Base-by-base conservation (phyloP, 1,140 invertebrate genomes). In the Drosophila ironensis region DNA sequence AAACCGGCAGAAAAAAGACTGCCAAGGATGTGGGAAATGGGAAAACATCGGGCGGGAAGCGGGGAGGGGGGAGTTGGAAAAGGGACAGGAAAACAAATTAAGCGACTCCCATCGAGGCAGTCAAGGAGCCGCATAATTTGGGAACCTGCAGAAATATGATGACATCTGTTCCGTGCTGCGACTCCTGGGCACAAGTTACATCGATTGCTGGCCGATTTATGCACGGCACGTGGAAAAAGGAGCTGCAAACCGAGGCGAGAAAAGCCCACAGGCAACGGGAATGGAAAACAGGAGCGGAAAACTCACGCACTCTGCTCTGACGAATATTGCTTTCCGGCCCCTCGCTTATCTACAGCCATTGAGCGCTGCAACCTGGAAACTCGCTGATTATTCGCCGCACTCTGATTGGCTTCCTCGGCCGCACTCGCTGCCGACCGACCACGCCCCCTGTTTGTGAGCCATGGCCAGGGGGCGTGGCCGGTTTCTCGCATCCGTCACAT, bases 151-250 rank as follows among this genome's bases (percentile, higher is more conserved):
- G 38, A 69, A 69, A 69, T 56, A 68, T 56, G 51, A 56, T 68
- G 64, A 64, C 75, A 76, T 82, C 72, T 84, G 78, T 67, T 76
- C 69, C 61, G 66, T 66, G 54, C 70, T 66, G 45, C 42, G 54
- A 60, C 46, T 67, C 37, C 50, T 59, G 52, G 69, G 60, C 64
- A 74, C 84, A 84, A 86, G 80, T 72, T 80, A 80, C 80, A 86
- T 86, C 81, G 80, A 84, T 84, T 84, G 74, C 60, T 78, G 74
- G 56, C 59, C 80, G 72, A 86, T 87, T 86, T 86, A 86, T 86
- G 80, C 80, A 72, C 44, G 66, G 71, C 80, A 86, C 80, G 80
- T 86, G 80, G 75, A 60, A 60, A 60, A 60, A 60, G 37, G 52
- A 60, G 56, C 51, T 35, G 37, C 42, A 57, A 57, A 33, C n/a